Conservation (phyloP, 2,113 vertebrate genomes). For the Syngnathus scovelli region DNA sequence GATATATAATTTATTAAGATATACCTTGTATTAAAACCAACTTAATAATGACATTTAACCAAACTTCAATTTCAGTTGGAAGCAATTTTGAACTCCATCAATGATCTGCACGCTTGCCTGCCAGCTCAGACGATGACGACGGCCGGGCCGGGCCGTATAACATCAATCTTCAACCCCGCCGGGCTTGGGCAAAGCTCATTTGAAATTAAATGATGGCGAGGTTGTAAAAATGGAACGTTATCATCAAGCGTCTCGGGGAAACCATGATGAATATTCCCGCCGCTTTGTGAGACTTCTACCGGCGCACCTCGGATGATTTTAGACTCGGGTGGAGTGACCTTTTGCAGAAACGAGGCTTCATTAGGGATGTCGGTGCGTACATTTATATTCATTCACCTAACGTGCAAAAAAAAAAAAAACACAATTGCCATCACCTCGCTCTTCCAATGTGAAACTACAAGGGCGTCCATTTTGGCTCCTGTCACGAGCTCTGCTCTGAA, state of each 20-base stretch:
- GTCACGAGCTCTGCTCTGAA: neutral
- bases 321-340: neutral
- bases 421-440: neutral
- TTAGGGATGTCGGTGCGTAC: neutral
- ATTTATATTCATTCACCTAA: neutral
- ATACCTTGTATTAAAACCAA: too few species aligned
- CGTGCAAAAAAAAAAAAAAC: neutral
- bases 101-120: slow-evolving; percentile 20
- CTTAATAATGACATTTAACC: too few species aligned
- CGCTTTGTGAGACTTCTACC: slow-evolving; percentile 5
- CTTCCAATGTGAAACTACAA: neutral
- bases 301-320: neutral
- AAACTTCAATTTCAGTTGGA: slow-evolving; percentile 16
- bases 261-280: slow-evolving; percentile 53
- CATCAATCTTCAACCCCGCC: slow-evolving; percentile 43
- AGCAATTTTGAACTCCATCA: slow-evolving; percentile 16
- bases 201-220: slow-evolving; percentile 26
- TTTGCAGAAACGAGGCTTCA: neutral
- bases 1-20: too few species aligned
- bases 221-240: slow-evolving; percentile 21
- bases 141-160: slow-evolving; percentile 7
- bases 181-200: slow-evolving; percentile 24
- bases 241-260: slow-evolving; percentile 37
- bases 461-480: neutral
- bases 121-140: slow-evolving; percentile 20